Evolutionary conservation across 2,113 vertebrate species (phyloP), one percentile per base, ranked within the genome.

Genomic region (Rhodinocichla rosea): DNA sequence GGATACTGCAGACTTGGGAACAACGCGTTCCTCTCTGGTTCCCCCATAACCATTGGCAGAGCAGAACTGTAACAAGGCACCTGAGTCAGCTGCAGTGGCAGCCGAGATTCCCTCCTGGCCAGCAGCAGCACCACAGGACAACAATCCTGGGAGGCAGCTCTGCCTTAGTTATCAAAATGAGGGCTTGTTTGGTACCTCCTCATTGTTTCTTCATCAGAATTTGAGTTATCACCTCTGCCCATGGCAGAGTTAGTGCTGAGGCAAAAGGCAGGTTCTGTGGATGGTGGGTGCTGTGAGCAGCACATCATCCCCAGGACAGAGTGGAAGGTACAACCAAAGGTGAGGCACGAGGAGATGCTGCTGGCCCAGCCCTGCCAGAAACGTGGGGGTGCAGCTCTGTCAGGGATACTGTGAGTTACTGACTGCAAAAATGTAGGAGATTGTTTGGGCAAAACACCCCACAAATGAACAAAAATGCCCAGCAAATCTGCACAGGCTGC

Each of bases 181-280:
- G 53, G 32, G 37, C 35, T 67, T 1, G 0, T 22, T n/a, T 26
- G 23, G 53, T 26, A 30, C 69, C 55, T 67, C 56, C 40, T 47
- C 3, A 6, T 2, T 70, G 42, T 53, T 94, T 40, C 81, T 44
- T 28, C 59, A n/a, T 49, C 59, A 49, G 68, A 63, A 55, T 57
- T 40, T 21, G 47, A 49, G 63, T 18, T 21, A 7, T 10, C 40
- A 52, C 8, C 15, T 57, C 70, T 87, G 81, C 19, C 37, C 3
- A 0, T 22, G 45, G 6, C 35, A 0, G 47, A 50, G 42, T 5
- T 6, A 6, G 7, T 2, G 2, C 3, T 52, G 79, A 89, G 62
- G 65, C 11, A 53, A 68, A 81, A 73, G 60, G 21, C 21, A 39
- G 40, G 6, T 30, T 78, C 30, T 89, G 30, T 26, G 74, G 56